Conservation (phyloP, 2,888 invertebrate species). For the Thereva nobilitata region DNA sequence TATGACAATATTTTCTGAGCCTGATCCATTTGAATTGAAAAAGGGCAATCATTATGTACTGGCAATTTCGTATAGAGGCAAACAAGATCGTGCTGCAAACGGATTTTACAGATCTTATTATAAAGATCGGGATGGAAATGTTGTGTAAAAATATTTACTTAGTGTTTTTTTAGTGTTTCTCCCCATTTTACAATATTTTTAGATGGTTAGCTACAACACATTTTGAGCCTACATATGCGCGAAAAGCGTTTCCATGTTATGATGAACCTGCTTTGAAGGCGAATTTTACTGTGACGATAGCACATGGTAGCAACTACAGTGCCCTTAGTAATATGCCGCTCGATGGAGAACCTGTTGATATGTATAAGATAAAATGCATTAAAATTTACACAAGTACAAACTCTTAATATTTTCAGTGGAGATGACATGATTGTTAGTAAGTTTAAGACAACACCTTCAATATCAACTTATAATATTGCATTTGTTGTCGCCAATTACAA, state of each 20-base stretch:
- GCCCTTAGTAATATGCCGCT: slow-evolving; percentile 57
- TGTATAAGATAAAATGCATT: neutral
- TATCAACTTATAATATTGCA: slow-evolving; percentile 83
- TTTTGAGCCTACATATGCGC: slow-evolving; percentile 69
- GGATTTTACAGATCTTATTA: too few relatives aligned
- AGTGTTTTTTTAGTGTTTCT: too few relatives aligned
- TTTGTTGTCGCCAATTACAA: slow-evolving; percentile 72
- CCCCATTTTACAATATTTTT: neutral
- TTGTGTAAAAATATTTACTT: too few relatives aligned
- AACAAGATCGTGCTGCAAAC: too few relatives aligned
- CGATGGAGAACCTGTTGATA: slow-evolving; percentile 38
- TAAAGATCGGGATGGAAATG: too few relatives aligned
- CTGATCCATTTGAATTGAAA: too few relatives aligned
- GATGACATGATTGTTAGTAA: slow-evolving; percentile 51
- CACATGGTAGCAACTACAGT: slow-evolving; percentile 58
- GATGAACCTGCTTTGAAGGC: slow-evolving; percentile 76
- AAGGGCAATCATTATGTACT: too few relatives aligned
- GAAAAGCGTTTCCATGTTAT: slow-evolving; percentile 75
- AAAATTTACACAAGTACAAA: neutral
- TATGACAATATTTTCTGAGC: too few relatives aligned
- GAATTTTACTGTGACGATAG: slow-evolving; percentile 66
- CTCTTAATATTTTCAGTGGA: slow-evolving; percentile 47
- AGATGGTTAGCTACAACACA: slow-evolving; percentile 57
- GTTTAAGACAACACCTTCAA: slow-evolving; percentile 63
- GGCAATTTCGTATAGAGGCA: too few relatives aligned